Conservation (phyloP, 2,797 vertebrate species). For the Atherinosoma microstoma region DNA sequence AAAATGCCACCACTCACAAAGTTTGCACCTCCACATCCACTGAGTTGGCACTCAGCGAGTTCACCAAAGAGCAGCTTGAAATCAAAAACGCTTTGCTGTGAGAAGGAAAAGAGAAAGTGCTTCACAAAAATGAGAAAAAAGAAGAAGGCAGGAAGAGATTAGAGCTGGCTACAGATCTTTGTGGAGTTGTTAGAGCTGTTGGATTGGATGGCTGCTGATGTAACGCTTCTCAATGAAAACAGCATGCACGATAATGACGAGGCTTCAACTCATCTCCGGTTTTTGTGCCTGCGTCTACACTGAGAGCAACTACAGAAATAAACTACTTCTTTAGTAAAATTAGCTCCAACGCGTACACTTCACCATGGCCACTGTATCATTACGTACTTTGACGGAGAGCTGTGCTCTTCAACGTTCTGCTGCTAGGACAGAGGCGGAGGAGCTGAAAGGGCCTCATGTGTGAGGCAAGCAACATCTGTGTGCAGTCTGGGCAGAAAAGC, state of each 20-base stretch:
- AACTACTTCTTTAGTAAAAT: conserved; percentile 46
- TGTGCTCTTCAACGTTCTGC: conserved; percentile 51
- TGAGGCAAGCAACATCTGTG: conserved; percentile 77
- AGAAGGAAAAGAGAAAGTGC: conserved; percentile 46
- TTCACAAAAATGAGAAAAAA: conserved; percentile 34
- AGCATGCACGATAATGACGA: conserved; percentile 46
- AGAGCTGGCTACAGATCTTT: conserved; percentile 70
- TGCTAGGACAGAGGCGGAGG: conserved; percentile 71
- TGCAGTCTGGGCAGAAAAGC: conserved; percentile 80
- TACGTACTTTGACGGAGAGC: conserved; percentile 63
- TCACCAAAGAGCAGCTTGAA: conserved; percentile 71
- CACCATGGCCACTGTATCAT: conserved; percentile 52
- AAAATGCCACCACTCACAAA: conserved; percentile 76
- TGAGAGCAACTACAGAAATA: conserved; percentile 37
- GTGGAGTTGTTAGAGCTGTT: conserved; percentile 65
- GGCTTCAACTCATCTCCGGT: conserved; percentile 52
- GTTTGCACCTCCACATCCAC: conserved; percentile 71
- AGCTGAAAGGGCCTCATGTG: conserved; percentile 68
- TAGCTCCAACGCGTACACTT: conserved; percentile 49
- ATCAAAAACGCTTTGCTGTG: conserved; percentile 60
- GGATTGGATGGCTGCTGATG: conserved; percentile 70
- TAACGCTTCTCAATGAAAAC: conserved; percentile 63
- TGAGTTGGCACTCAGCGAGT: conserved; percentile 60
- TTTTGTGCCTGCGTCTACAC: conserved; percentile 35
- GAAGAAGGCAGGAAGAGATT: conserved; percentile 59